Conservation (phyloP, 2,888 invertebrate genomes). For the Physocephala rufipes region DNA sequence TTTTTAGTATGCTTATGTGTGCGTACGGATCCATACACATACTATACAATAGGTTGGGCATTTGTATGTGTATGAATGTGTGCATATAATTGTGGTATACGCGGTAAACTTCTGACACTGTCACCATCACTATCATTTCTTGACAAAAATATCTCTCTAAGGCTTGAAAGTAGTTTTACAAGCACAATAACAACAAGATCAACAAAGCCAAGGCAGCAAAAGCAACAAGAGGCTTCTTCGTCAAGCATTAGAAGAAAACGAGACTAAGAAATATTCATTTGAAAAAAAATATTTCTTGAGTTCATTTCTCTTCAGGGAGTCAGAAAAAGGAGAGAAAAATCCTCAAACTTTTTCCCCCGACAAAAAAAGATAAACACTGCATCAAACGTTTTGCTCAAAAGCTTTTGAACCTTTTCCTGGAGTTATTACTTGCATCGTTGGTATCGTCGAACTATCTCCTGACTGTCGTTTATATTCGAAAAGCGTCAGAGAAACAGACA, state of each 20-base stretch:
- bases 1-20: no score
- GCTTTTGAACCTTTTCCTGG: no score
- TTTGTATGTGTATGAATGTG: no score
- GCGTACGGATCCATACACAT: no score
- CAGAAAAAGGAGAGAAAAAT: background rate
- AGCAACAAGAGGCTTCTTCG: background rate
- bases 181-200: background rate
- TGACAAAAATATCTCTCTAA: slow-evolving; percentile 11
- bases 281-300: background rate
- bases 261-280: background rate
- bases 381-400: no score
- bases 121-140: slow-evolving; percentile 17
- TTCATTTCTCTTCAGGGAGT: background rate
- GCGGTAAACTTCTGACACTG: no score
- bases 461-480: background rate
- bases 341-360: background rate
- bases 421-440: no score
- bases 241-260: background rate
- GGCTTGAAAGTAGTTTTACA: slow-evolving; percentile 13
- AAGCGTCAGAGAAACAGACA: slow-evolving; percentile 2
- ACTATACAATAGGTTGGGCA: no score
- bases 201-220: background rate
- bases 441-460: no score
- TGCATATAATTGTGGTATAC: no score
- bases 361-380: no score